These are phyloP conservation scores for Heterodera carotae DNA, from an alignment of 1,140 invertebrate genomes.

Conservation along the genomic window DNA sequence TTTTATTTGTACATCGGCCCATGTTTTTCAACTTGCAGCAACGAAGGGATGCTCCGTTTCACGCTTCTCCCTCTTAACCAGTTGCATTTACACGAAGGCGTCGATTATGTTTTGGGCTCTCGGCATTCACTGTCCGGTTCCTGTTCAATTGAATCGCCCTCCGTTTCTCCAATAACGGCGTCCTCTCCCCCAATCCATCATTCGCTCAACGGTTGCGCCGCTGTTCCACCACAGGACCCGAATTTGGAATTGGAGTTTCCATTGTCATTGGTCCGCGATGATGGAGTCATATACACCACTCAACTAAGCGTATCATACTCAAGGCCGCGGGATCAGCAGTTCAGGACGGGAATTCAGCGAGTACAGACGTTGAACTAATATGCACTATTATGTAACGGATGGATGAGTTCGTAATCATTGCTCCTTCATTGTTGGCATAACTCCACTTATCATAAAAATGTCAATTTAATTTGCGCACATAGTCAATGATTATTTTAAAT, in stretches of 20 bases:
- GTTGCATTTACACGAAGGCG: conserved; percentile 69
- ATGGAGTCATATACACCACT: conserved; percentile 98
- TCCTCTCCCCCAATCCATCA: neutral
- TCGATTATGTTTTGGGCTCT: conserved; percentile 30
- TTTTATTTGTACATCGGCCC: too few relatives aligned
- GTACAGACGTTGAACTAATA: neutral
- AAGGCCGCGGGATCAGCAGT: conserved; percentile 1
- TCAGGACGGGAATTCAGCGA: neutral
- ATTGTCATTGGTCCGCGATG: conserved; percentile 83
- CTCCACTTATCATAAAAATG: too few relatives aligned
- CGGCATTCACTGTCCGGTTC: conserved; percentile 92
- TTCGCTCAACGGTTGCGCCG: neutral
- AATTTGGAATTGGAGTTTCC: conserved; percentile 77
- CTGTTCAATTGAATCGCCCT: conserved; percentile 65
- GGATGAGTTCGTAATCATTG: too few relatives aligned
- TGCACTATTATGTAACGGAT: too few relatives aligned
- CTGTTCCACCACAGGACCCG: neutral
- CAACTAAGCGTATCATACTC: conserved; percentile 85
- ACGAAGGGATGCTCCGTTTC: conserved; percentile 85
- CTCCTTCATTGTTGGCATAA: too few relatives aligned
- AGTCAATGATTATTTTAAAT: too few relatives aligned
- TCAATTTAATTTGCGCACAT: too few relatives aligned
- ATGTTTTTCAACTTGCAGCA: conserved; percentile 86
- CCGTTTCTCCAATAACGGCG: neutral
- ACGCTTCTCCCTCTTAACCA: conserved; percentile 73